phyloP scores from a whole-genome alignment of 2,113 vertebrate species.

The Corythaeola cristata region DNA sequence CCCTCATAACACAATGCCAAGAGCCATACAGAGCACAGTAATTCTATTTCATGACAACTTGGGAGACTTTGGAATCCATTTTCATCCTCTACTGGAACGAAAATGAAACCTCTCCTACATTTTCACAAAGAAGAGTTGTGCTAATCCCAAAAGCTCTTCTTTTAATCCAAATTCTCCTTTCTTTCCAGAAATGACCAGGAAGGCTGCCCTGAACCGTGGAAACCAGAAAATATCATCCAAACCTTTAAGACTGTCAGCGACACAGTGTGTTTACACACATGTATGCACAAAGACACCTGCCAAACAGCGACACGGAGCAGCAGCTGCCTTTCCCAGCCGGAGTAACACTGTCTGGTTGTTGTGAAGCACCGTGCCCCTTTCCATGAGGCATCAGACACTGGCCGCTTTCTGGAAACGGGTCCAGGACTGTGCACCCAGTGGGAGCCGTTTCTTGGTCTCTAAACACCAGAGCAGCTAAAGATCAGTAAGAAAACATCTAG shows the following conservation, averaged over 20 bases:
- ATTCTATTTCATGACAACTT: background rate
- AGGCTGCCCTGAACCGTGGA: background rate
- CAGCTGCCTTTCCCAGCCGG: background rate
- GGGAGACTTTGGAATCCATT: background rate
- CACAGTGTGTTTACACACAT: background rate
- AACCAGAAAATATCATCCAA: background rate
- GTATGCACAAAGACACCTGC: background rate
- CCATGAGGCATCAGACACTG: rapidly evolving
- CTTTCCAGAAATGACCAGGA: background rate
- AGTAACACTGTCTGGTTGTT: rapidly evolving
- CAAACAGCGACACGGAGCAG: background rate
- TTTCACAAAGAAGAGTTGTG: background rate
- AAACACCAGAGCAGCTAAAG: background rate
- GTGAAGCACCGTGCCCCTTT: background rate
- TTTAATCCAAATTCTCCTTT: background rate
- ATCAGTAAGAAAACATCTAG: background rate
- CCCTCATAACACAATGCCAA: background rate
- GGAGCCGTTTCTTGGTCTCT: background rate
- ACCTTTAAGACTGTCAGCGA: background rate
- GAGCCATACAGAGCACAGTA: background rate
- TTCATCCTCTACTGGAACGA: background rate
- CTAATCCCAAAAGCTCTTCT: background rate
- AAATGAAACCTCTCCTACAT: background rate
- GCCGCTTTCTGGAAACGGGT: background rate
- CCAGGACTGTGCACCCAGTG: rapidly evolving